Base-by-base conservation (phyloP, 2,113 vertebrate species). In the Bambusicola thoracicus region DNA sequence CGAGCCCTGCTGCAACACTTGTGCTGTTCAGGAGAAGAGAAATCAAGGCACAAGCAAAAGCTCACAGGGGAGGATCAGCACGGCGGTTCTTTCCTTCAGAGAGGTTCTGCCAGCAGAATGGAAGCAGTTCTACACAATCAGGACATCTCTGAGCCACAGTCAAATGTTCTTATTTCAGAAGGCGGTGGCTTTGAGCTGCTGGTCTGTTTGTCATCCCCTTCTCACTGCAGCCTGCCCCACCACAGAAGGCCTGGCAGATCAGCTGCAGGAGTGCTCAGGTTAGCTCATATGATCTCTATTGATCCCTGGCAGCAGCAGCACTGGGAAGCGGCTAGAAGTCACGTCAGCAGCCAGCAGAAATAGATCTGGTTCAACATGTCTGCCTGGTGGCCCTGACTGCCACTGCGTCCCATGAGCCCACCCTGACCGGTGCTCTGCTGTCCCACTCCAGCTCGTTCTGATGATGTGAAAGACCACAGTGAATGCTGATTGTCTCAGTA, bases 241-340 rank as follows among this genome's bases (percentile, higher is more conserved):
- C 4, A 2, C 40, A n/a, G 53, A 36, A 76, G 29, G 27, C 27
- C 51, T 55, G 17, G 79, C 51, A 17, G 0, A 0, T 78, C 32
- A 70, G 29, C 56, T 65, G 62, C 19, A 8, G 66, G n/a, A 27
- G 30, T 30, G 34, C 16, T 78, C 13, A 44, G 17, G 8, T 55
- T 84, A 49, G 41, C 62, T 81, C 38, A 13, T n/a, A 1, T 36
- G 20, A 16, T 48, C 24, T 68, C 87, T 85, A 36, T 85, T 15
- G 30, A 8, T 81, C 30, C 11, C 78, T 89, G 76, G 25, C 53
- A 29, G 8, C 40, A 73, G 4, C 14, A 10, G n/a, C 8, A 2
- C 61, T 1, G 30, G 16, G 34, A 15, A 49, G 30, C 1, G 0
- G 19, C 30, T 44, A 14, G 25, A 75, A 51, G 41, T 56, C 38